Percentiles rank a stretch among this genome's conserved stretches.
Evolutionary conservation across 2,797 vertebrate genomes (phyloP).

Genomic region (Echiichthys vipera): DNA sequence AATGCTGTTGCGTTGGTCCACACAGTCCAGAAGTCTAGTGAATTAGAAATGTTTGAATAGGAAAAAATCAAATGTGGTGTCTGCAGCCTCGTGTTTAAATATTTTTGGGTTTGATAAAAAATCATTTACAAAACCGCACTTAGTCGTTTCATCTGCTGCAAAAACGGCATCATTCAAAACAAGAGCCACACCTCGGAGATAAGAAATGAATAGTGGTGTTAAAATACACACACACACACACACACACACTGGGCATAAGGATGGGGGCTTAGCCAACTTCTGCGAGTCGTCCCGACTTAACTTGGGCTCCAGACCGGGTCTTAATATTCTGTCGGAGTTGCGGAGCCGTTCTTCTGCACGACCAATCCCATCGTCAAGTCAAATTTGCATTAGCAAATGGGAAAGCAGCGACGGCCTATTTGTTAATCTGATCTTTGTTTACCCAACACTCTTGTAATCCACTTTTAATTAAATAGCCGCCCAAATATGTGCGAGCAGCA

Average conservation of each 20-base stretch:
- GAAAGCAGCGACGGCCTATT: conserved; percentile 93
- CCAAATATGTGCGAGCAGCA: conserved; percentile 96
- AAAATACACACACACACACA: conserved; percentile 11
- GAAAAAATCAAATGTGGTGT: conserved; percentile 3
- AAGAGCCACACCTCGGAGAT: conserved; percentile 47
- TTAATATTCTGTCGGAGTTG: conserved; percentile 92
- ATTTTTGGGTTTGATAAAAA: conserved; percentile 35
- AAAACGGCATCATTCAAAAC: conserved; percentile 43
- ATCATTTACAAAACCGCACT: conserved; percentile 18
- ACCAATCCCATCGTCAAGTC: conserved; percentile 94
- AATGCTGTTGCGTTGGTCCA: neutral
- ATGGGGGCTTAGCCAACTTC: conserved; percentile 85
- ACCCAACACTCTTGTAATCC: conserved; percentile 95
- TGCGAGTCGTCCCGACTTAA: conserved; percentile 79
- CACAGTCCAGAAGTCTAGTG: neutral
- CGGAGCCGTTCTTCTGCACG: conserved; percentile 92
- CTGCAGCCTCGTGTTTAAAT: conserved; percentile 25
- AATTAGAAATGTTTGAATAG: conserved; percentile 6
- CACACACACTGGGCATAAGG: conserved; percentile 79
- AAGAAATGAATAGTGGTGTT: conserved; percentile 38
- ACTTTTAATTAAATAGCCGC: conserved; percentile 98
- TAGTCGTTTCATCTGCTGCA: conserved; percentile 46
- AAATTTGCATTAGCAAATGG: conserved; percentile 99
- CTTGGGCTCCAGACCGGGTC: conserved; percentile 86
- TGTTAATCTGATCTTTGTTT: conserved; percentile 99